These are phyloP conservation scores for Phymastichus coffea DNA, from an alignment of 1,140 invertebrate species.

Conservation along the genomic window DNA sequence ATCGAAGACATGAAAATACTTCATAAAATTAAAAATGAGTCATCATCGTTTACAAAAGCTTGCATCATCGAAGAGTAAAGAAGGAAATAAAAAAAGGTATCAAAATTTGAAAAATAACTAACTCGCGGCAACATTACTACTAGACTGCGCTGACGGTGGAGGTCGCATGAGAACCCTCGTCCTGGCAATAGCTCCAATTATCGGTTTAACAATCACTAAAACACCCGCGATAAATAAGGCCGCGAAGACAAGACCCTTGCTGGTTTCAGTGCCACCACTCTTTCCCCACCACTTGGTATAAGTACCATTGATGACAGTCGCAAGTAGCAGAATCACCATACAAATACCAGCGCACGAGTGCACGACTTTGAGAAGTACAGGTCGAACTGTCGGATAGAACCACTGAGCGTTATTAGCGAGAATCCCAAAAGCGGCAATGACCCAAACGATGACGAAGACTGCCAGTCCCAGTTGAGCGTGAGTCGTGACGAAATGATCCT, in stretches of 20 bases:
- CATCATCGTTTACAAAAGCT: too few relatives aligned
- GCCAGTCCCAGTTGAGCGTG: constrained; percentile 44
- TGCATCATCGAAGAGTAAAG: too few relatives aligned
- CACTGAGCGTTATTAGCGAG: constrained; percentile 47
- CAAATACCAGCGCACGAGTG: constrained; percentile 46
- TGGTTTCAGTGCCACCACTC: constrained; percentile 28
- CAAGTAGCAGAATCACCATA: constrained; percentile 40
- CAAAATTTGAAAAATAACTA: too few relatives aligned
- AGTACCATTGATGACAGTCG: constrained; percentile 46
- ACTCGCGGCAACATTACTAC: too few relatives aligned
- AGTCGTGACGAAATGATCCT: constrained; percentile 39
- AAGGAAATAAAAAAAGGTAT: too few relatives aligned
- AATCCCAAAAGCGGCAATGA: constrained; percentile 41
- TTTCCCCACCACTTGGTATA: constrained; percentile 41
- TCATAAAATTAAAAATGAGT: too few relatives aligned
- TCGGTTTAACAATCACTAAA: constrained; percentile 46
- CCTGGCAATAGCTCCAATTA: constrained; percentile 42
- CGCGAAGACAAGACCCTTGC: constrained; percentile 38
- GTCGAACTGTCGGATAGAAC: constrained; percentile 46
- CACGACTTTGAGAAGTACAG: constrained; percentile 44
- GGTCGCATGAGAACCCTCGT: constrained; percentile 38
- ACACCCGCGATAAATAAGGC: constrained; percentile 44
- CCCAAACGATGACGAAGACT: constrained; percentile 38
- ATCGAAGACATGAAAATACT: too few relatives aligned
- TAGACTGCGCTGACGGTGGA: too few relatives aligned